phyloP scores from a whole-genome alignment of 2,113 vertebrate species.

The Vombatus ursinus region DNA sequence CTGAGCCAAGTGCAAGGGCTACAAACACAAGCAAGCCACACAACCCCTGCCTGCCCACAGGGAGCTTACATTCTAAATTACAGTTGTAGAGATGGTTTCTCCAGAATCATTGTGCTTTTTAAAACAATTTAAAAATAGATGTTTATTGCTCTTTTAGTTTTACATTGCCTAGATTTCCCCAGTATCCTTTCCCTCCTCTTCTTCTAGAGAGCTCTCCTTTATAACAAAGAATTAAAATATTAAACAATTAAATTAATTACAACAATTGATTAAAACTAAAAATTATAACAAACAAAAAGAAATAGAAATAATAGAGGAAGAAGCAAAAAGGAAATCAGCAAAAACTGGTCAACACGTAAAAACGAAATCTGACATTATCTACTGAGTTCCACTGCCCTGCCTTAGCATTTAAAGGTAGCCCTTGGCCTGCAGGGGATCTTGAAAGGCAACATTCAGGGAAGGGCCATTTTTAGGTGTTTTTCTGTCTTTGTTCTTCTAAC shows the following conservation, averaged over 20 bases:
- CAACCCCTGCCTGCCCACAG: not conserved
- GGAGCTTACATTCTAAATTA: not conserved
- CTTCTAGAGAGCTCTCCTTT: not conserved
- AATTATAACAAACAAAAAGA: not conserved
- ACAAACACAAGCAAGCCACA: not conserved
- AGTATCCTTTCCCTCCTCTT: not conserved
- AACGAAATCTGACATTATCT: not conserved
- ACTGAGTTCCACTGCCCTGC: not conserved
- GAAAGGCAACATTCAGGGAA: not conserved
- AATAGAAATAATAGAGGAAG: not conserved
- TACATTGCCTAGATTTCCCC: not conserved
- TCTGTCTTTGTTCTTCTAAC: not conserved
- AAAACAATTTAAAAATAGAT: not conserved
- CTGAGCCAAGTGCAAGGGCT: no score
- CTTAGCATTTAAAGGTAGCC: not conserved
- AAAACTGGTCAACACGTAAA: not conserved
- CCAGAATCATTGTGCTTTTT: not conserved
- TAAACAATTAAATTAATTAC: no score
- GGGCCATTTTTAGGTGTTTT: not conserved
- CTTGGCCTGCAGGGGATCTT: not conserved
- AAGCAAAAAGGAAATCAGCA: not conserved
- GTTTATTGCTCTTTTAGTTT: not conserved
- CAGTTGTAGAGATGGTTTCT: not conserved
- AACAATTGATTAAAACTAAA: no score
- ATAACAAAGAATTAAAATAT: not conserved